Conservation (phyloP, 2,797 vertebrate genomes). For the Australoheros facetus region DNA sequence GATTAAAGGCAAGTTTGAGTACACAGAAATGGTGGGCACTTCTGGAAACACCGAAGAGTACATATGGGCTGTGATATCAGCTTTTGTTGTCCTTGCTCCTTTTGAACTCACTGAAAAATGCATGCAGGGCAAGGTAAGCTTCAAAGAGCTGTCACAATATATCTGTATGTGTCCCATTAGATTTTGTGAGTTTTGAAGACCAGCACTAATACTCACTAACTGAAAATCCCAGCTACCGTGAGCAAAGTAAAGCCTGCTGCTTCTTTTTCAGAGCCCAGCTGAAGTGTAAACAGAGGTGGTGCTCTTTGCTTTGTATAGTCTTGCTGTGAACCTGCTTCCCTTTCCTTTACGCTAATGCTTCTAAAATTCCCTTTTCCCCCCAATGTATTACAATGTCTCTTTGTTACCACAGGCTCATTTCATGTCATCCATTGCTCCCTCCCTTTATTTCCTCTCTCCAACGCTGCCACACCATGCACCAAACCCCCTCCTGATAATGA, state of each 20-base stretch:
- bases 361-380: background rate
- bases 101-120: slow-evolving; percentile 67
- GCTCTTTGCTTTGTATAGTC: slow-evolving; percentile 23
- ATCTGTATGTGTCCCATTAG: slow-evolving; percentile 36
- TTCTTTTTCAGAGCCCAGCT: slow-evolving; percentile 30
- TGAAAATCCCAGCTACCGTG: slow-evolving; percentile 34
- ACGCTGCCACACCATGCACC: slow-evolving; percentile 45
- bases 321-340: slow-evolving; percentile 30
- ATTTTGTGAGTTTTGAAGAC: slow-evolving; percentile 43
- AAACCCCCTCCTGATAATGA: slow-evolving; percentile 75
- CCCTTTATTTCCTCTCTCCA: slow-evolving; percentile 51
- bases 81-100: slow-evolving; percentile 62
- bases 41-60: slow-evolving; percentile 31
- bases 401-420: slow-evolving; percentile 57
- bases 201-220: slow-evolving; percentile 37
- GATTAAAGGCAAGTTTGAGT: slow-evolving; percentile 47
- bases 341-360: slow-evolving; percentile 33
- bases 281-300: slow-evolving; percentile 45
- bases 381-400: slow-evolving; percentile 38
- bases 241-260: slow-evolving; percentile 27
- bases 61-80: slow-evolving; percentile 42
- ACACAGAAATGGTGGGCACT: slow-evolving; percentile 30
- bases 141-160: slow-evolving; percentile 59
- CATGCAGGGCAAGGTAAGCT: slow-evolving; percentile 49
- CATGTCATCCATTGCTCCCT: slow-evolving; percentile 51